These are phyloP conservation scores for Trichacis sp. DNA, from an alignment of 2,888 invertebrate genomes.

Conservation along the genomic window DNA sequence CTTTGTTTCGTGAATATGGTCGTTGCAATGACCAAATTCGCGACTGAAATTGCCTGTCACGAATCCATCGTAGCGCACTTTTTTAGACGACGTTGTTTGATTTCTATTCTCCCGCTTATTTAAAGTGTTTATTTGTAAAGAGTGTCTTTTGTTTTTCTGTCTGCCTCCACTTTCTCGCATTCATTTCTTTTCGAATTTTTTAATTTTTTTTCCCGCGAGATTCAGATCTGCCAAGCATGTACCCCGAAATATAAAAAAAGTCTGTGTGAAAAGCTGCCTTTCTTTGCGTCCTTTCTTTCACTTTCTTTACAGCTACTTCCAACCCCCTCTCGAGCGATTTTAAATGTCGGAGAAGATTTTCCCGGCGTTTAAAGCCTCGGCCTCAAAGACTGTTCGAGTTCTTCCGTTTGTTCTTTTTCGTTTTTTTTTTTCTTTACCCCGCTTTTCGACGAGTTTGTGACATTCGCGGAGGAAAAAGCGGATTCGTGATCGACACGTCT, in stretches of 20 bases:
- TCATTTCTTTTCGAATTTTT: conserved; percentile 23
- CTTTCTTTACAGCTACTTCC: conserved; percentile 13
- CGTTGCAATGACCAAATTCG: background rate
- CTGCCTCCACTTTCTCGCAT: conserved; percentile 24
- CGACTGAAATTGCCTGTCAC: background rate
- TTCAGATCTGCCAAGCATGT: too few species aligned
- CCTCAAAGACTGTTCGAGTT: conserved; percentile 17
- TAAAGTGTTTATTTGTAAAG: conserved; percentile 29
- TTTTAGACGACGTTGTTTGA: conserved; percentile 30
- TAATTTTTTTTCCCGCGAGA: conserved; percentile 29
- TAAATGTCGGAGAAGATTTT: background rate
- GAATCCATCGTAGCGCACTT: background rate
- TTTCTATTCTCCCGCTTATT: conserved; percentile 8
- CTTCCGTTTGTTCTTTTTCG: too few species aligned
- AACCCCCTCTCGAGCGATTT: background rate
- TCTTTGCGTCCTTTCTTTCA: conserved; percentile 23
- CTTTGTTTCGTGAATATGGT: background rate
- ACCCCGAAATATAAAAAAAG: conserved; percentile 28
- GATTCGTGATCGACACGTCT: conserved; percentile 13
- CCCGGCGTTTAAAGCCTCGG: background rate
- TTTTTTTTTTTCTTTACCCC: background rate
- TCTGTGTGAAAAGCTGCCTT: conserved; percentile 7
- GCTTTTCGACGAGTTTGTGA: conserved; percentile 6
- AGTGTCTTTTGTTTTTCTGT: conserved; percentile 31
- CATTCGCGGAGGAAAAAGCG: conserved; percentile 5